Evolutionary conservation across 1,140 invertebrate genomes (phyloP), one percentile per base, ranked within the genome.

Genomic region (Temnothorax nylanderi): DNA sequence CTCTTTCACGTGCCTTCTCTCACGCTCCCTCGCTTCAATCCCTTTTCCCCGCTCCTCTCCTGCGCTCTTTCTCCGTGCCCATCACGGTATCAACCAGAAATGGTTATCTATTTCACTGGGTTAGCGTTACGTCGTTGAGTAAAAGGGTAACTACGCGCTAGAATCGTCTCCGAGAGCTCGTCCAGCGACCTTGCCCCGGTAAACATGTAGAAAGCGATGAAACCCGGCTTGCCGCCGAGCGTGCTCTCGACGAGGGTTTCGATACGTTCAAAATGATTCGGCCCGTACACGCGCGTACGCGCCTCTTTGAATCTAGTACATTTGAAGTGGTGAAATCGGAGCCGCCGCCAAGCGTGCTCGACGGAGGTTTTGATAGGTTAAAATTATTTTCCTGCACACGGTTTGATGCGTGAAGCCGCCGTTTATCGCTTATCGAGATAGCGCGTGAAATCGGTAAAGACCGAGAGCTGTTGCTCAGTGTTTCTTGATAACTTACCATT

Each of bases 21-120:
- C 71, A 16, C 32, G 4, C 26, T 21, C 51, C 67, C 47, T 69
- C 80, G 21, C 34, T 49, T 21, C 0, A 34, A 34, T 34, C 47
- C 21, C 18, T 16, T 18, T 26, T 2, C 80, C 16, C n/a, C 26
- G 26, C 13, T 11, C 32, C 62, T 32, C n/a, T 32, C 86, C 44
- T 80, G 21, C 87, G 67, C 77, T 75, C 54, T 80, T 58, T 85
- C 85, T 72, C n/a, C 76, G 87, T 47, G 74, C 60, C 75, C 78
- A 58, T 56, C 88, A 21, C 67, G 80, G 69, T 90, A 88, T 80
- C 84, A 82, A 76, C 49, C 82, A 77, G 76, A 76, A 90, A 86
- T 56, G 82, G 75, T 87, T 92, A 93, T 94, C 93, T 94, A 94
- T 94, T 93, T 94, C 93, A 94, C 89, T 94, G 91, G 94, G 94